Base-by-base conservation (phyloP, 30 jellyfish, hydroid and myxozoan species). In the Nemopilema nomurai region DNA sequence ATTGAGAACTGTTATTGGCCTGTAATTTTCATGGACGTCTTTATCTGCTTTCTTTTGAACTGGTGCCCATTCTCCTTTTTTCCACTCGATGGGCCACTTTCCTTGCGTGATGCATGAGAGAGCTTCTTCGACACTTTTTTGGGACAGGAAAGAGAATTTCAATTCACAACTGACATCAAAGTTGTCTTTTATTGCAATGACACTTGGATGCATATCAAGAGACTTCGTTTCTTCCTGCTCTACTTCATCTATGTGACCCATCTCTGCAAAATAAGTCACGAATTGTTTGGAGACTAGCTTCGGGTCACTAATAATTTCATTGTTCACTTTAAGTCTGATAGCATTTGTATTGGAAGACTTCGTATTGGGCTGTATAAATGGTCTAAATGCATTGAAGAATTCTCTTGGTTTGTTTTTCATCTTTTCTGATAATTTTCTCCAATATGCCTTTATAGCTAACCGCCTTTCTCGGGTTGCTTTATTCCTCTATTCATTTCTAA, bases 1-100 rank as follows among this genome's bases (percentile, higher is more conserved):
- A 75, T 75, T 62, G 75, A 75, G 85, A 75, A 75, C 74, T 80
- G 82, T 65, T 65, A 80, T 80, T 80, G 89, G 89, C 71, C 89
- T 80, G 89, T 80, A 80, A 32, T 80, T 80, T 80, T 78, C 78
- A 53, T 51, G 32, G 70, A 22, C 88, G 30, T 78, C 88, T 27
- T 78, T 78, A 21, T 78, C 88, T 52, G 88, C 88, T 62, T 78
- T 78, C 68, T 78, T 65, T 67, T 53, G 88, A 51, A 78, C 88
- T 52, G 64, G 88, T 78, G 88, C 79, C 79, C 63, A 41, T 65
- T 80, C 81, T 67, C 89, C 82, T 26, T 80, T 65, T 80, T 80
- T 80, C 88, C 88, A 78, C 49, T 30, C 51, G 31, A 52, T 9
- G 69, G 88, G 88, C 88, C 88, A 78, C 71, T 62, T 52, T 62